phyloP scores from a whole-genome alignment of 2,113 vertebrate species.

The Dipodomys stephensi region DNA sequence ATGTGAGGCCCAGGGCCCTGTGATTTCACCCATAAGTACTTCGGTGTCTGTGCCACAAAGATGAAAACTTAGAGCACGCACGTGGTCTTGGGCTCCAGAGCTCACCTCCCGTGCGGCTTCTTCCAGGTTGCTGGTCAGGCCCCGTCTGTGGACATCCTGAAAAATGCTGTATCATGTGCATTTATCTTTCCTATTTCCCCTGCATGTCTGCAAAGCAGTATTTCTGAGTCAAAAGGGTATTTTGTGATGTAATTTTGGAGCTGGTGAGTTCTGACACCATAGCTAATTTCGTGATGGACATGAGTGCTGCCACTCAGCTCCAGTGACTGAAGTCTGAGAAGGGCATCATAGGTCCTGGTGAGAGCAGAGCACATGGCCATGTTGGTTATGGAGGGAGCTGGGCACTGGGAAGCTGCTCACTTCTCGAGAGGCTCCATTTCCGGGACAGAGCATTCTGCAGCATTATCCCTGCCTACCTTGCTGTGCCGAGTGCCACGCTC shows the following conservation, averaged over 20 bases:
- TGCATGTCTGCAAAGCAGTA: no score
- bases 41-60: background rate
- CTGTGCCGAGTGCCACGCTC: background rate
- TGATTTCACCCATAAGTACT: background rate
- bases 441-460: no score
- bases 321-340: background rate
- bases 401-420: background rate
- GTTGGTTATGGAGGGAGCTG: background rate
- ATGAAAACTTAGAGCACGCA: no score
- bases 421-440: background rate
- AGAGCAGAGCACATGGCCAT: accelerated
- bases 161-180: no score
- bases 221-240: no score
- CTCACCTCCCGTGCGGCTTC: no score
- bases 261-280: no score
- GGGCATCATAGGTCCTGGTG: no score
- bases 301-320: background rate
- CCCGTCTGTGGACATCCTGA: no score
- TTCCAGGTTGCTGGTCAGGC: no score
- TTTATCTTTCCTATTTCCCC: background rate
- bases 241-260: accelerated
- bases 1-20: no score
- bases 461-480: background rate
- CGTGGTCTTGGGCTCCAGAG: no score
- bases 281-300: accelerated